phyloP scores from a whole-genome alignment of 2,888 invertebrate genomes.

The Lathronympha strigana region DNA sequence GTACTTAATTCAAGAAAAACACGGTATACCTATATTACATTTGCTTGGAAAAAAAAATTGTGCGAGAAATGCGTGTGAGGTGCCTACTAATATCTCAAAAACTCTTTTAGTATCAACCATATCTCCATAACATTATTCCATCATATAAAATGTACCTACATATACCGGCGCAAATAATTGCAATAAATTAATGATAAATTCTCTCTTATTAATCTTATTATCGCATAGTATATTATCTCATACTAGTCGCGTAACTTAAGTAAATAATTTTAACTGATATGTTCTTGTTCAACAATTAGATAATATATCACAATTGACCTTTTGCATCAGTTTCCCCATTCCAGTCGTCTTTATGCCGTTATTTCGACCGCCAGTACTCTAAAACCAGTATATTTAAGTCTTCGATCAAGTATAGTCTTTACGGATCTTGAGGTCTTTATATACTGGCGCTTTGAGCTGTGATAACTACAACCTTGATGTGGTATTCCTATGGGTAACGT shows the following conservation, averaged over 20 bases:
- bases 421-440: not conserved
- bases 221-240: not conserved
- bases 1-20: too few species aligned
- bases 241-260: not conserved
- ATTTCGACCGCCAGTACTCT: constrained; percentile 41
- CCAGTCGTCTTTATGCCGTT: constrained; percentile 45
- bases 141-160: too few species aligned
- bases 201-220: too few species aligned
- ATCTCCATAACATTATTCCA: too few species aligned
- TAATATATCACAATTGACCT: constrained; percentile 62
- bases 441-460: not conserved
- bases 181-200: not conserved
- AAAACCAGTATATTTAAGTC: not conserved
- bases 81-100: too few species aligned
- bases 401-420: not conserved
- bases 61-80: too few species aligned
- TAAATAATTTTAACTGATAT: constrained; percentile 15
- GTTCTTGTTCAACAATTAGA: constrained; percentile 16
- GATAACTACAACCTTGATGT: not conserved
- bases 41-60: too few species aligned
- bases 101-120: too few species aligned
- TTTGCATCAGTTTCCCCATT: constrained; percentile 55
- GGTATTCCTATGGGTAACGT: not conserved
- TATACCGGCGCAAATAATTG: too few species aligned
- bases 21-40: too few species aligned